Percentiles rank a stretch among this genome's conserved stretches.
These are phyloP conservation scores for Brassicogethes aeneus DNA, from an alignment of 2,888 invertebrate species.

Conservation along the genomic window DNA sequence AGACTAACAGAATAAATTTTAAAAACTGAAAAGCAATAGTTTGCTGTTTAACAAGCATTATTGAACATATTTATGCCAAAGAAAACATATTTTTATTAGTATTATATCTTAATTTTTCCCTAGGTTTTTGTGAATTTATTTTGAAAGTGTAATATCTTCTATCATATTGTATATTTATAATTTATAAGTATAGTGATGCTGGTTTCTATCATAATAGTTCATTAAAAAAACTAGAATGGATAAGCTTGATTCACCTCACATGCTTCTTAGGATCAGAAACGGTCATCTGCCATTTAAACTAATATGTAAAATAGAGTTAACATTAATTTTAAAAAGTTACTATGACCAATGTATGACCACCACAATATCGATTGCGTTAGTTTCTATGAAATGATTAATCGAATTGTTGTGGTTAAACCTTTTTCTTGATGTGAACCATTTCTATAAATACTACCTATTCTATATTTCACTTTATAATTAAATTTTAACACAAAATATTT, in stretches of 20 bases:
- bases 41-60: too few species aligned
- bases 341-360: not conserved
- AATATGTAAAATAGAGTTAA: not conserved
- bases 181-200: too few species aligned
- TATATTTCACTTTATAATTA: constrained; percentile 13
- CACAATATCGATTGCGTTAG: not conserved
- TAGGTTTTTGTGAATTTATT: too few species aligned
- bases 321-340: not conserved
- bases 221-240: too few species aligned
- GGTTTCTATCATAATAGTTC: too few species aligned
- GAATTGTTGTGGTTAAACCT: constrained; percentile 14
- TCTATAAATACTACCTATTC: constrained; percentile 8
- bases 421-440: constrained; percentile 17
- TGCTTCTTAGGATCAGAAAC: not conserved
- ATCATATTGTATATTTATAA: too few species aligned
- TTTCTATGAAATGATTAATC: constrained; percentile 6
- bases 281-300: not conserved
- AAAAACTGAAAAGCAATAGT: too few species aligned
- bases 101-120: too few species aligned
- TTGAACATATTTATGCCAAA: too few species aligned
- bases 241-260: not conserved
- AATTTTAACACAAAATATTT: constrained; percentile 12
- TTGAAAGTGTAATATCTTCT: too few species aligned
- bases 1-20: too few species aligned
- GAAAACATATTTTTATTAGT: too few species aligned